These are phyloP conservation scores for Pygocentrus nattereri DNA, from an alignment of 2,797 vertebrate genomes.

Conservation along the genomic window DNA sequence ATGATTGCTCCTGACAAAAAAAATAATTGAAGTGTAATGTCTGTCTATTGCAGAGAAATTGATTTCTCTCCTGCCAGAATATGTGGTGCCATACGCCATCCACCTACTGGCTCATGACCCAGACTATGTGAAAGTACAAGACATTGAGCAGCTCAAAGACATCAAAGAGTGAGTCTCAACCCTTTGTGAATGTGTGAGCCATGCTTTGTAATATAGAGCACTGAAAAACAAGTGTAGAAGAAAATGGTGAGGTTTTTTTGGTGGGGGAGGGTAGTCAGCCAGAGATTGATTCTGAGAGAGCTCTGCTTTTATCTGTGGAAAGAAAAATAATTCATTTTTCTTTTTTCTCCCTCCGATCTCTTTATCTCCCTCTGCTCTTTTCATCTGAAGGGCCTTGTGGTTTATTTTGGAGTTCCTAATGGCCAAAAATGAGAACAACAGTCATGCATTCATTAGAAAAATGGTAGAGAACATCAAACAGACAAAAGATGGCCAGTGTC, in stretches of 20 bases:
- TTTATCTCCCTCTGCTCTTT: background rate
- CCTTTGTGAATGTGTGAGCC: background rate
- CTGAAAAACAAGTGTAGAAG: background rate
- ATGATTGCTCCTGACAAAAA: background rate
- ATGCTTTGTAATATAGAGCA: constrained; percentile 1
- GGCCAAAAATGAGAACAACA: constrained; percentile 99
- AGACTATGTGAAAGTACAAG: constrained; percentile 97
- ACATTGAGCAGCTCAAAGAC: constrained; percentile 98
- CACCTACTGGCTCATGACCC: constrained; percentile 97
- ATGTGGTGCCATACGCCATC: constrained; percentile 97
- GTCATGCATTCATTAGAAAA: constrained; percentile 97
- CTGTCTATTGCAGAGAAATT: constrained; percentile 86
- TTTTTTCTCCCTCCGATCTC: background rate
- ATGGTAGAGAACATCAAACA: constrained; percentile 99
- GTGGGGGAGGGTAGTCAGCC: background rate
- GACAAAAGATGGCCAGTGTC: constrained; percentile 94
- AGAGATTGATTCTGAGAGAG: constrained; percentile 10
- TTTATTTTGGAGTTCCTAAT: constrained; percentile 98
- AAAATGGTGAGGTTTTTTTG: background rate
- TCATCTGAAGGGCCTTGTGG: constrained; percentile 89
- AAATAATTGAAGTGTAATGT: background rate
- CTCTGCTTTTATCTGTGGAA: constrained; percentile 13
- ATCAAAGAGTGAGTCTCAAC: constrained; percentile 93
- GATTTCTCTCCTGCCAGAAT: constrained; percentile 94
- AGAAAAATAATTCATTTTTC: constrained; percentile 5